These are phyloP conservation scores for Dasypogon diadema DNA, from an alignment of 2,888 invertebrate genomes.

Conservation along the genomic window DNA sequence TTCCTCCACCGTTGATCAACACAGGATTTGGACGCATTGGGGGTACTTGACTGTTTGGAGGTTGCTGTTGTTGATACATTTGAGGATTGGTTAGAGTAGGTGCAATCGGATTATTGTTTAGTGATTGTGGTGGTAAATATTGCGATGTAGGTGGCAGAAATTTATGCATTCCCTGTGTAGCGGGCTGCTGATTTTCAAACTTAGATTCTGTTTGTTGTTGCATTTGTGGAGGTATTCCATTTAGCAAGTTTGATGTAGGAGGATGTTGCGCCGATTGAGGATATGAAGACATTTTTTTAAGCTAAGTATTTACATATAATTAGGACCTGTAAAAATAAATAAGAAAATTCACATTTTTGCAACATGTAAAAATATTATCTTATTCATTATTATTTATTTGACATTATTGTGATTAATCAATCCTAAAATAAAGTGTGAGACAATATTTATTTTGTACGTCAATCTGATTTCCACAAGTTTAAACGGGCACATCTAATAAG, in stretches of 20 bases:
- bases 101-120: conserved; percentile 18
- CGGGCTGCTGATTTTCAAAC: not conserved
- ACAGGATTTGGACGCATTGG: conserved; percentile 18
- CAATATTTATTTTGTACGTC: no score
- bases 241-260: not conserved
- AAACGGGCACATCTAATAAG: no score
- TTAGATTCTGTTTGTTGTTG: not conserved
- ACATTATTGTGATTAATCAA: no score
- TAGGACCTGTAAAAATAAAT: conserved; percentile 14
- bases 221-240: conserved; percentile 45
- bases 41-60: conserved; percentile 36
- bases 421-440: no score
- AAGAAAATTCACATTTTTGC: no score
- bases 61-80: conserved; percentile 26
- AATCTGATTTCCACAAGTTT: no score
- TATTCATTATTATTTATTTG: no score
- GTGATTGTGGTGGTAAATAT: not conserved
- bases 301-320: conserved; percentile 34
- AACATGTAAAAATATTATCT: no score
- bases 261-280: conserved; percentile 26
- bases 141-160: conserved; percentile 35
- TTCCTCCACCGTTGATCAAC: conserved; percentile 57
- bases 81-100: not conserved
- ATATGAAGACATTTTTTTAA: conserved; percentile 34
- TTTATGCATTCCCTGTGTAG: conserved; percentile 28